A percentile compares a stretch with the other conserved stretches of the same genome.
Conservation (phyloP, 2,888 invertebrate genomes). For the Luffia ferchaultella region DNA sequence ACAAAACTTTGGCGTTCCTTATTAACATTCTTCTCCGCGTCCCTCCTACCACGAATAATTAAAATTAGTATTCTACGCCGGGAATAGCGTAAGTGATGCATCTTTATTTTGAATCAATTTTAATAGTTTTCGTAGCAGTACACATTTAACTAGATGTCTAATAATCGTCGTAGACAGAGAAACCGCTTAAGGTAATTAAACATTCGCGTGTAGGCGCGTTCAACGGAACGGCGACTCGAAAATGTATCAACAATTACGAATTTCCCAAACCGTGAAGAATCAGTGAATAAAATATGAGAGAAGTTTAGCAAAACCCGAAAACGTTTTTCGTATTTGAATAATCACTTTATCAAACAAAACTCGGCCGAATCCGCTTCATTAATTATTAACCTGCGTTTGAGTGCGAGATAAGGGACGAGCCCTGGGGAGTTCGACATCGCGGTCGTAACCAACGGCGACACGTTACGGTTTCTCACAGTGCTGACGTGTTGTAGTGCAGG, state of each 20-base stretch:
- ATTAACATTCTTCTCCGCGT: slow-evolving; percentile 38
- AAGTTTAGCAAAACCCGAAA: slow-evolving; percentile 59
- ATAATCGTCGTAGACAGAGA: slow-evolving; percentile 9
- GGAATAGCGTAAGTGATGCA: background rate
- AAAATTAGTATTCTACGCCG: slow-evolving; percentile 15
- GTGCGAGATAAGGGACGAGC: slow-evolving; percentile 35
- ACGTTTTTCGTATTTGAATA: slow-evolving; percentile 65
- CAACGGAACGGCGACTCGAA: slow-evolving; percentile 15
- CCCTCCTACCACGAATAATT: slow-evolving; percentile 32
- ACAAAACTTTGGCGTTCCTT: slow-evolving; percentile 28
- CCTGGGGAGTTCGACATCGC: slow-evolving; percentile 14
- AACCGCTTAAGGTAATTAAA: slow-evolving; percentile 1
- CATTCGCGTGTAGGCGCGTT: slow-evolving; percentile 1
- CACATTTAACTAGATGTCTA: no score
- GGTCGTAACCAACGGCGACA: background rate
- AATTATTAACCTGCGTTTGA: slow-evolving; percentile 56
- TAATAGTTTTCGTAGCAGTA: slow-evolving; percentile 17
- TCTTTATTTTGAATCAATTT: background rate
- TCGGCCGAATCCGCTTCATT: slow-evolving; percentile 54
- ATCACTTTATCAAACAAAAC: slow-evolving; percentile 64
- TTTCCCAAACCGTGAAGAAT: slow-evolving; percentile 51
- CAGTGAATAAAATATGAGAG: slow-evolving; percentile 62
- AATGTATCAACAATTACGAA: slow-evolving; percentile 48
- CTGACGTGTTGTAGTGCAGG: no score
- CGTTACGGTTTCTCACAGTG: background rate